Evolutionary conservation across 2,888 invertebrate species (phyloP).

Genomic region (Dasysyrphus albostriatus): DNA sequence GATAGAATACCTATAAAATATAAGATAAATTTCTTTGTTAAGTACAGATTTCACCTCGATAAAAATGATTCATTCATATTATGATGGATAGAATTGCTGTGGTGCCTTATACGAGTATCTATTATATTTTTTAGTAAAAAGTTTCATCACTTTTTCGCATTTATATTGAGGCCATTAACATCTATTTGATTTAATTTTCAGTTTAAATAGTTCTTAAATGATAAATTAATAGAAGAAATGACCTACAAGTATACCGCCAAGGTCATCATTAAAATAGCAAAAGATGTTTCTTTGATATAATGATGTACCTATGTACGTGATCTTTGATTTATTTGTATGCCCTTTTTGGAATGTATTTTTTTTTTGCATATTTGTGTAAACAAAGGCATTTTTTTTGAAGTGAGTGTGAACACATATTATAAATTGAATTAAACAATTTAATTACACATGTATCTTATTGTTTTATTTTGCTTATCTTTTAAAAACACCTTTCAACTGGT

Average conservation of each 20-base stretch:
- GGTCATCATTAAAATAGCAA: background rate
- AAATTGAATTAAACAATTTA: too few relatives aligned
- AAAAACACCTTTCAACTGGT: too few relatives aligned
- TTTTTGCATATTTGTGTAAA: background rate
- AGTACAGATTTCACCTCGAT: background rate
- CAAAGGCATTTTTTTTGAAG: background rate
- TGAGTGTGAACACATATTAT: too few relatives aligned
- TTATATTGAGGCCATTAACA: background rate
- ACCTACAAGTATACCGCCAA: conserved; percentile 12
- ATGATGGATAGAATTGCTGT: background rate
- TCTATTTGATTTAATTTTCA: background rate
- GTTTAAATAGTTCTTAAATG: background rate
- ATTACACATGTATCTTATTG: too few relatives aligned
- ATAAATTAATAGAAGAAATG: background rate
- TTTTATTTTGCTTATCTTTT: too few relatives aligned
- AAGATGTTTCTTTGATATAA: background rate
- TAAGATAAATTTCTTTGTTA: background rate
- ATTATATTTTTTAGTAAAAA: background rate
- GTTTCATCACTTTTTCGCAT: background rate
- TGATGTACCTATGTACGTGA: background rate
- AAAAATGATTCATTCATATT: background rate
- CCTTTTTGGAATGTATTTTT: background rate
- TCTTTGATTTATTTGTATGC: background rate
- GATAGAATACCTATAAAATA: background rate
- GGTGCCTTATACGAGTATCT: background rate